phyloP scores from a whole-genome alignment of 2,888 invertebrate genomes.

The Acanthoscelides obtectus region DNA sequence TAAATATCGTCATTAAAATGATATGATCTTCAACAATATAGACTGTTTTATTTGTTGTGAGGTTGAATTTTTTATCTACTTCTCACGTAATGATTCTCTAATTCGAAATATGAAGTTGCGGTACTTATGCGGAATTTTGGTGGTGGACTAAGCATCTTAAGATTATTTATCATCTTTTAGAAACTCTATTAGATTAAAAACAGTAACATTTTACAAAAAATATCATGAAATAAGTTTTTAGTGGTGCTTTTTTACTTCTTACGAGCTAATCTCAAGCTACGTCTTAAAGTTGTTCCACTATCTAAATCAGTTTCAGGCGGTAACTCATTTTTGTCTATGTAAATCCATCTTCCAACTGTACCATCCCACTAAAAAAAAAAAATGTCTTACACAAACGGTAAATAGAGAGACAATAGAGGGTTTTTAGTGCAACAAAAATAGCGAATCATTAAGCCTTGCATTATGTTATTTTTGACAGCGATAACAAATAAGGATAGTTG shows the following conservation, averaged over 20 bases:
- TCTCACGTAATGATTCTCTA: too few species aligned
- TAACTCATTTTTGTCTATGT: slow-evolving; percentile 19
- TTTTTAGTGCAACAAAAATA: slow-evolving; percentile 1
- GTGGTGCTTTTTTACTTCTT: neutral
- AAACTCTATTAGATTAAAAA: neutral
- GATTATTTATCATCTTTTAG: neutral
- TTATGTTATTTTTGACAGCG: too few species aligned
- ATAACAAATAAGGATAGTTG: slow-evolving; percentile 2
- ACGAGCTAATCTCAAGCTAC: slow-evolving; percentile 2
- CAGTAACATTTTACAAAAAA: neutral
- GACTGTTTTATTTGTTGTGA: too few species aligned
- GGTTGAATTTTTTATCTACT: too few species aligned
- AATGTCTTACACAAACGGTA: neutral
- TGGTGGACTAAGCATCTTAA: too few species aligned
- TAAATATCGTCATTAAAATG: neutral
- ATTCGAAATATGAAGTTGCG: too few species aligned
- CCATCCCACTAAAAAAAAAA: slow-evolving; percentile 41
- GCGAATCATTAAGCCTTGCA: too few species aligned
- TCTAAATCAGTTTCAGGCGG: neutral
- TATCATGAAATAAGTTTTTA: neutral
- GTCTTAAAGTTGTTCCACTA: neutral
- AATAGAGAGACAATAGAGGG: neutral
- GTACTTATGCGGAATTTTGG: too few species aligned
- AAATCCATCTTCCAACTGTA: slow-evolving; percentile 38
- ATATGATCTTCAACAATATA: neutral